Percentiles rank a stretch among this genome's conserved stretches.
These are phyloP conservation scores for Bombycilla garrulus DNA, from an alignment of 2,113 vertebrate species.

Conservation along the genomic window DNA sequence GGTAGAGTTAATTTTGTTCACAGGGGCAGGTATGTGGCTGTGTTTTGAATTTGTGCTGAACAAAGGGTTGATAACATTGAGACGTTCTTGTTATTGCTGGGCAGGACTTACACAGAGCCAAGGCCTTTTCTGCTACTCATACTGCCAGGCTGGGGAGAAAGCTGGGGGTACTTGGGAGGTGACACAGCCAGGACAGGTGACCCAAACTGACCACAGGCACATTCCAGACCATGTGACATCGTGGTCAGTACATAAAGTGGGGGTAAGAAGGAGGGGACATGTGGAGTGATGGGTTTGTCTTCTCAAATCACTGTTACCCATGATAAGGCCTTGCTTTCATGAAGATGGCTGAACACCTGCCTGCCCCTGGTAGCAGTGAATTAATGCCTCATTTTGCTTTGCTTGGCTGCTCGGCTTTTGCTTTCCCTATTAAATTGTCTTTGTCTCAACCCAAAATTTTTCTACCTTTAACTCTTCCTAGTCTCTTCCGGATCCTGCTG, in stretches of 20 bases:
- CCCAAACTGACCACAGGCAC: background rate
- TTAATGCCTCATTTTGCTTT: background rate
- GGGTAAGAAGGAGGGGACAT: background rate
- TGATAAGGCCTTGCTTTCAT: background rate
- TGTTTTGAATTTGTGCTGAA: background rate
- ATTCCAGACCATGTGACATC: background rate
- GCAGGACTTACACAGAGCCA: background rate
- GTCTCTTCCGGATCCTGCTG: too few relatives aligned
- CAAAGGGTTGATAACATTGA: background rate
- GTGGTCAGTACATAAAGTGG: background rate
- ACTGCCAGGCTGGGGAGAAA: rapidly evolving
- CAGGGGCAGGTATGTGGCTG: background rate
- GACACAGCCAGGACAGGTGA: background rate
- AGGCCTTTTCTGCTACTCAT: rapidly evolving
- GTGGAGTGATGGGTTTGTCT: background rate
- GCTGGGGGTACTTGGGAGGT: too few relatives aligned
- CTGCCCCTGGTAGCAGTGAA: background rate
- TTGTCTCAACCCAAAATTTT: background rate
- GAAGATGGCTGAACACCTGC: background rate
- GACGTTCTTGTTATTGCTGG: background rate
- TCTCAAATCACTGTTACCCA: rapidly evolving
- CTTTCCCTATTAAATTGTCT: background rate
- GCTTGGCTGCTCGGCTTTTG: background rate
- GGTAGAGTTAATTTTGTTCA: background rate
- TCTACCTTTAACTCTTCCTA: rapidly evolving